Evolutionary conservation across 2,113 vertebrate genomes (phyloP).

Genomic region (Reinhardtius hippoglossoides): DNA sequence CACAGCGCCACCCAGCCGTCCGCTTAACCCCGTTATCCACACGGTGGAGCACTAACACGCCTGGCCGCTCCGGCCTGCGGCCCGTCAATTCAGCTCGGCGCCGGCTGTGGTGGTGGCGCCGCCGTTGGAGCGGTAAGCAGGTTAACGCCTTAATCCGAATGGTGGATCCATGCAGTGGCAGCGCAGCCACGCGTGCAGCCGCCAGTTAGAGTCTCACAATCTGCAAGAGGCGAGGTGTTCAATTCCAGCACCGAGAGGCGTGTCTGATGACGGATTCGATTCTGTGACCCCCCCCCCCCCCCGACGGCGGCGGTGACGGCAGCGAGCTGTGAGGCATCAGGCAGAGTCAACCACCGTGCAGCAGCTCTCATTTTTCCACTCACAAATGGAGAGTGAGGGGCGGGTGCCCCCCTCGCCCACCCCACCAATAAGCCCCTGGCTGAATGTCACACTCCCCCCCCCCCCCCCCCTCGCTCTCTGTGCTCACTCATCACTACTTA

Average conservation of each 20-base stretch:
- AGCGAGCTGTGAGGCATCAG: constrained; percentile 29
- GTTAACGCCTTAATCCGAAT: constrained; percentile 67
- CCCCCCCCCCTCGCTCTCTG: constrained; percentile 30
- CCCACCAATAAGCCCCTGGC: constrained; percentile 60
- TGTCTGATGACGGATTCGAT: constrained; percentile 70
- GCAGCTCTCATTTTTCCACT: constrained; percentile 65
- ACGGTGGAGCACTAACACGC: constrained; percentile 28
- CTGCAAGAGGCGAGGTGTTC: constrained; percentile 48
- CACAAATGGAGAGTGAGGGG: constrained; percentile 64
- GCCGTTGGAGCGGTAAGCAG: constrained; percentile 40
- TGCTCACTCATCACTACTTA: constrained; percentile 72
- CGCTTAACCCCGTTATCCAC: constrained; percentile 31
- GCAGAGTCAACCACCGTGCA: constrained; percentile 59
- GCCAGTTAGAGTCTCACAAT: constrained; percentile 46
- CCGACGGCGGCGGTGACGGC: neutral
- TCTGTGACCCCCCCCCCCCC: constrained; percentile 15
- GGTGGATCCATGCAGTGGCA: constrained; percentile 49
- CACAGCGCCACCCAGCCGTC: neutral
- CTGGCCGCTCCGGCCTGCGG: constrained; percentile 22
- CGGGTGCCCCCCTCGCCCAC: neutral
- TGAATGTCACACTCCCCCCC: constrained; percentile 70
- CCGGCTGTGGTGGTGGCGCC: neutral
- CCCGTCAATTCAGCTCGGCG: constrained; percentile 28
- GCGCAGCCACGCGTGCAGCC: constrained; percentile 55
- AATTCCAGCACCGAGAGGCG: constrained; percentile 54